Base-by-base conservation (phyloP, 2,113 vertebrate species). In the Lasiurus cinereus region DNA sequence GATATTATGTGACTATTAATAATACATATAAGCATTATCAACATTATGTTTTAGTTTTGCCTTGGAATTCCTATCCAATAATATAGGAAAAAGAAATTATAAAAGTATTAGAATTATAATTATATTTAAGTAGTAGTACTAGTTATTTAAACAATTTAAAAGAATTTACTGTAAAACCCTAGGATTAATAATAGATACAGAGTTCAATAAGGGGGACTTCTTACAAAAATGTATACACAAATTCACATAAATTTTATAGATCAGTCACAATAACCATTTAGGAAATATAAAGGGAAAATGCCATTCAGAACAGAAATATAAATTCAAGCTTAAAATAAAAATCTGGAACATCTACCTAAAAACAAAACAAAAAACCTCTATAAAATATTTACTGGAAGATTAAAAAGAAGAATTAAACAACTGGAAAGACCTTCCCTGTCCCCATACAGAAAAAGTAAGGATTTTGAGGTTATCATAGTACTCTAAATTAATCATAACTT, bases 301-400 rank as follows among this genome's bases (percentile, higher is more conserved):
- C 13, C 29, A n/a, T 56, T 86, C 27, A 77, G 36, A 89, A 89
- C 70, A 85, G 24, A 50, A 79, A 89, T 29, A 67, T 64, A 50
- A 72, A 92, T 84, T 72, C 74, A 73, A 59, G 15, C 31, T 70
- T 76, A 70, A 94, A 74, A 50, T 52, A 11, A 93, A 93, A 91
- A 94, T 82, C 67, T 89, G 29, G 48, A 69, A 64, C 27, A 52
- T 70, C 33, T 84, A 24, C 8, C 0, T 76, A 27, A 62, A 62
- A 62, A 11, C 22, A 11, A 59, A 24, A 59, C 33, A 77, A 87
- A 82, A 80, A 91, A 64, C 31, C 43, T 72, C 3, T 73, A 39
- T 15, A 36, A 72, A 79, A 79, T 19, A 33, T 76, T 95, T 74
- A 50, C 5, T 64, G 8, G 74, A 15, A 74, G n/a, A 84, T 48